Percentiles rank a stretch among this genome's conserved stretches.
These are phyloP conservation scores for Boleophthalmus pectinirostris DNA, from an alignment of 2,113 vertebrate species.

Conservation along the genomic window DNA sequence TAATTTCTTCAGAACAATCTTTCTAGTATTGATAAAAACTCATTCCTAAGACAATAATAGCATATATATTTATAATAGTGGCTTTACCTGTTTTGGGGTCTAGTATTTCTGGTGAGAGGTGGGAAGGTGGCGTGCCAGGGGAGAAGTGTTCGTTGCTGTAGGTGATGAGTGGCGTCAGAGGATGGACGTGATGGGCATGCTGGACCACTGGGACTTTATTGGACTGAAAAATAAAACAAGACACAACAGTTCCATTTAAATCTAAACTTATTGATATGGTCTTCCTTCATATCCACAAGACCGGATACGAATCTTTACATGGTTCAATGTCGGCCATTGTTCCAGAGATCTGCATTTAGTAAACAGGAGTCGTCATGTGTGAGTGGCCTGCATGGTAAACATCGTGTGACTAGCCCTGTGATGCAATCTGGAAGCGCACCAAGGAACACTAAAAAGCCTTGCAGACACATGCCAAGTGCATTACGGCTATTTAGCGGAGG, in stretches of 20 bases:
- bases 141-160: conserved; percentile 91
- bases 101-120: conserved; percentile 86
- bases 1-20: background rate
- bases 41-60: background rate
- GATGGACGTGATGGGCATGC: conserved; percentile 90
- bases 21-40: background rate
- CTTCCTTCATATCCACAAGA: background rate
- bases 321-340: conserved; percentile 12
- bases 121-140: conserved; percentile 67
- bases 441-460: conserved; percentile 70
- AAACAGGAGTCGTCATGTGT: conserved; percentile 43
- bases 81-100: conserved; percentile 85
- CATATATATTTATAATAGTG: background rate
- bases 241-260: background rate
- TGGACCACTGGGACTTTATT: conserved; percentile 98
- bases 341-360: conserved; percentile 15
- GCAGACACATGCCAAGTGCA: conserved; percentile 70
- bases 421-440: conserved; percentile 78
- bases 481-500: conserved; percentile 64
- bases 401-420: conserved; percentile 70
- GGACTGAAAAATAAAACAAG: conserved; percentile 76
- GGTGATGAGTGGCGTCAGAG: conserved; percentile 96
- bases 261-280: background rate
- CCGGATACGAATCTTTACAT: background rate
- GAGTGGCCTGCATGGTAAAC: conserved; percentile 59